A percentile compares a stretch with the other conserved stretches of the same genome.
Evolutionary conservation across 2,113 vertebrate species (phyloP).

Genomic region (Microtus richardsoni): DNA sequence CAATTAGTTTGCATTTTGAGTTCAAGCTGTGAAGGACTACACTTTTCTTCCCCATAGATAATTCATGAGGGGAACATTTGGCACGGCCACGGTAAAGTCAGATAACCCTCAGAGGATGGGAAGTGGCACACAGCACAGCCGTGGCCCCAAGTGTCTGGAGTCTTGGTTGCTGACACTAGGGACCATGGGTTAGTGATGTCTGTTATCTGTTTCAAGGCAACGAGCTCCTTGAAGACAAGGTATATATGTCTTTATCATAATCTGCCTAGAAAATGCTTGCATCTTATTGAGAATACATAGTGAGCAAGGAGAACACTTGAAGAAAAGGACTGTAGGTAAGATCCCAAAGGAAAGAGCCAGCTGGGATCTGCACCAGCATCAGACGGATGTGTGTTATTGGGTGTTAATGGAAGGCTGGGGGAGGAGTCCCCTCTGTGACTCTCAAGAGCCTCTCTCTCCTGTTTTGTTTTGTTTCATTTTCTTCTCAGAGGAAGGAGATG

Average conservation of each 20-base stretch:
- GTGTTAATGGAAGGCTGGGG: not conserved
- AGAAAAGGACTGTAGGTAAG: not conserved
- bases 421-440: not conserved
- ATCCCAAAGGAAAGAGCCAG: not conserved
- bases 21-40: not conserved
- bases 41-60: not conserved
- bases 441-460: not conserved
- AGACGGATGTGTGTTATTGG: not conserved
- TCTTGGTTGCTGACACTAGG: not conserved
- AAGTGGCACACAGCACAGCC: not conserved
- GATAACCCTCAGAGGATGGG: not conserved
- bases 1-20: slow-evolving; percentile 25
- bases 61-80: slow-evolving; percentile 10
- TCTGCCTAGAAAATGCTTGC: not conserved
- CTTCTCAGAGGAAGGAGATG: not conserved
- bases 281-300: slow-evolving; percentile 41
- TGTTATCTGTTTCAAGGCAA: slow-evolving; percentile 28
- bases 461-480: not conserved
- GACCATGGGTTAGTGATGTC: slow-evolving; percentile 6
- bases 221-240: slow-evolving; percentile 4
- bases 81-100: not conserved
- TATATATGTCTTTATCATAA: slow-evolving; percentile 31
- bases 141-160: not conserved
- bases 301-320: slow-evolving; percentile 4
- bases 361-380: not conserved